Conservation (phyloP, 2,113 vertebrate genomes). For the Malaclemys terrapin region DNA sequence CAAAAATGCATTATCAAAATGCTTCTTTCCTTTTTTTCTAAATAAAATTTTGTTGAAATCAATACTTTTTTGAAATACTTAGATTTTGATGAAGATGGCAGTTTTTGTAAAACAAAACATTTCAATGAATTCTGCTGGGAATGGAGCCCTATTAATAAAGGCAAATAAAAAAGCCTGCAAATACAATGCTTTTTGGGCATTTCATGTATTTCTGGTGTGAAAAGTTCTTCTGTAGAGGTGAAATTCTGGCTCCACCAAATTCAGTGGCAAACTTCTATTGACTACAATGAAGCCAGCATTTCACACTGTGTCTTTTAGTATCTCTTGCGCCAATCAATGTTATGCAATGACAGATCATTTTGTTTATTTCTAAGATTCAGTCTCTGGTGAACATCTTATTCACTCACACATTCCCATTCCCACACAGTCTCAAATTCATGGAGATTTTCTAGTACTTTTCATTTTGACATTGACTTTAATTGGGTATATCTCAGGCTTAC, state of each 20-base stretch:
- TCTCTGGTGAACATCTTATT: neutral
- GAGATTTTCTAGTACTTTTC: neutral
- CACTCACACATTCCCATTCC: neutral
- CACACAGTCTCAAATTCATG: neutral
- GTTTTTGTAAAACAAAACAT: neutral
- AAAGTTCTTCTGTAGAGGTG: neutral
- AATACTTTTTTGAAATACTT: neutral
- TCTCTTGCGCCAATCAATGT: too few species aligned
- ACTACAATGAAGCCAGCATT: neutral
- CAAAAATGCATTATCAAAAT: neutral
- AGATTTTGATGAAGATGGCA: neutral
- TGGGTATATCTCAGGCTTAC: neutral
- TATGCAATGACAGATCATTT: neutral
- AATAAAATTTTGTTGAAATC: neutral
- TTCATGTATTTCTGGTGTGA: neutral
- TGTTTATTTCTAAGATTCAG: neutral
- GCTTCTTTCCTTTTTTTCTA: neutral
- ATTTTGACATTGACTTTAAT: neutral
- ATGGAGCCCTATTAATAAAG: neutral
- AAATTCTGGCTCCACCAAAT: neutral
- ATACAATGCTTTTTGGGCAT: neutral
- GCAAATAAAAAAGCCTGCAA: neutral
- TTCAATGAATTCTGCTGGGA: neutral
- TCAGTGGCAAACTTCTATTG: neutral
- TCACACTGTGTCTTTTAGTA: neutral